phyloP scores from a whole-genome alignment of 1,140 invertebrate species.

The Tetramorium alpestre region DNA sequence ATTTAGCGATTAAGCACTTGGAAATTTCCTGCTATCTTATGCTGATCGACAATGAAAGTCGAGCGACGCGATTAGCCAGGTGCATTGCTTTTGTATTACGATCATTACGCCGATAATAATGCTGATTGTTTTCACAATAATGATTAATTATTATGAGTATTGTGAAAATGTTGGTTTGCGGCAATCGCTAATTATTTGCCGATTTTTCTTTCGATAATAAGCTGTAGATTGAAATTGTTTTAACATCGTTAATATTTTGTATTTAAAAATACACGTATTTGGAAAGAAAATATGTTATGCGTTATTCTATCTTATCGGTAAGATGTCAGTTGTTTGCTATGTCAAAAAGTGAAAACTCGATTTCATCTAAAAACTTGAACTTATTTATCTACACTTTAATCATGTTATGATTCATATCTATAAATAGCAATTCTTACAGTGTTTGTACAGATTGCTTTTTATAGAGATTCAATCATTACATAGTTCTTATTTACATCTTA shows the following conservation, averaged over 20 bases:
- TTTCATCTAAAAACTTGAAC: not conserved
- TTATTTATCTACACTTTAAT: not conserved
- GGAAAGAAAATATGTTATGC: not conserved
- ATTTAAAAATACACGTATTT: not conserved
- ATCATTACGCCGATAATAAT: not conserved
- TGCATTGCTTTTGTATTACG: not conserved
- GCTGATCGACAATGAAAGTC: not conserved
- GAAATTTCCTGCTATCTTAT: not conserved
- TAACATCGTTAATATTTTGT: not conserved
- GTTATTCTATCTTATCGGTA: not conserved
- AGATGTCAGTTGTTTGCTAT: not conserved
- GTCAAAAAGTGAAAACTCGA: not conserved
- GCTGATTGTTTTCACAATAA: conserved; percentile 15
- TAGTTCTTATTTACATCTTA: not conserved
- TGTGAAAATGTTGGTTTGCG: not conserved
- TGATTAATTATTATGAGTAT: not conserved
- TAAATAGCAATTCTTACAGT: not conserved
- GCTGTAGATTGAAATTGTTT: not conserved
- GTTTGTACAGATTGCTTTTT: not conserved
- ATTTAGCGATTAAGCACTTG: not conserved
- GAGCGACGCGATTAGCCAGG: not conserved
- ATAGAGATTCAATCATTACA: not conserved
- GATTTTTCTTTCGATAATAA: not conserved
- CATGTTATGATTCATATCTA: not conserved
- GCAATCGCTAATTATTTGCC: conserved; percentile 1